These are phyloP conservation scores for Halichondria panicea DNA, from an alignment of 37 sponge, comb jelly and placozoan genomes.

Conservation along the genomic window DNA sequence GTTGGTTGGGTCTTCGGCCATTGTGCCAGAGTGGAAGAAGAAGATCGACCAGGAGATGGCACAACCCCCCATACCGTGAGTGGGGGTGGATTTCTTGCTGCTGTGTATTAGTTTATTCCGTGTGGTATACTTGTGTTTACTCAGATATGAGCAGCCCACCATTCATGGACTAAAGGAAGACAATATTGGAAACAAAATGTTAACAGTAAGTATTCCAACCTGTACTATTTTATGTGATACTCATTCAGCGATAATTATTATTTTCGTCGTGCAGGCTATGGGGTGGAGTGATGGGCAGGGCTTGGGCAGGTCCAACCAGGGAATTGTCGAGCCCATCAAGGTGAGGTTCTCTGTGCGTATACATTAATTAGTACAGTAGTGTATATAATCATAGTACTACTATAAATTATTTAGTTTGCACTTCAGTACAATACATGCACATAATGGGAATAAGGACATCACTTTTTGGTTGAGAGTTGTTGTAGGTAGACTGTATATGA, in stretches of 20 bases:
- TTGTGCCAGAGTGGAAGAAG: constrained; percentile 84
- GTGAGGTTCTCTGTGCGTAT: too few relatives aligned
- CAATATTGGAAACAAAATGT: constrained; percentile 72
- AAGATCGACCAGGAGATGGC: constrained; percentile 53
- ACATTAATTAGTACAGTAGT: too few relatives aligned
- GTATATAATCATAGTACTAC: too few relatives aligned
- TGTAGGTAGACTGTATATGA: background rate
- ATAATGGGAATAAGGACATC: background rate
- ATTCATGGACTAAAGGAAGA: constrained; percentile 21
- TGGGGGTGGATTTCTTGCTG: background rate
- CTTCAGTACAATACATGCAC: too few relatives aligned
- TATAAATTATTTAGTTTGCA: too few relatives aligned
- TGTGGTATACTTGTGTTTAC: background rate
- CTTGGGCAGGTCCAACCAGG: constrained; percentile 72
- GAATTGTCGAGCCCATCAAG: constrained; percentile 76
- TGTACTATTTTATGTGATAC: background rate
- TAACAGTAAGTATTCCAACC: constrained; percentile 49
- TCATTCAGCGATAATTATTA: background rate
- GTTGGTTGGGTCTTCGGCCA: constrained; percentile 71
- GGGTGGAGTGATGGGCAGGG: constrained; percentile 88
- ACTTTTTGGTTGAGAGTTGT: background rate
- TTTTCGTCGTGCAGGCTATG: constrained; percentile 77
- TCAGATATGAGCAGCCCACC: constrained; percentile 63
- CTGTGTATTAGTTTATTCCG: background rate
- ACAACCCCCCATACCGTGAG: constrained; percentile 32